Conservation (phyloP, 2,113 vertebrate genomes). For the Myrmecobius fasciatus region DNA sequence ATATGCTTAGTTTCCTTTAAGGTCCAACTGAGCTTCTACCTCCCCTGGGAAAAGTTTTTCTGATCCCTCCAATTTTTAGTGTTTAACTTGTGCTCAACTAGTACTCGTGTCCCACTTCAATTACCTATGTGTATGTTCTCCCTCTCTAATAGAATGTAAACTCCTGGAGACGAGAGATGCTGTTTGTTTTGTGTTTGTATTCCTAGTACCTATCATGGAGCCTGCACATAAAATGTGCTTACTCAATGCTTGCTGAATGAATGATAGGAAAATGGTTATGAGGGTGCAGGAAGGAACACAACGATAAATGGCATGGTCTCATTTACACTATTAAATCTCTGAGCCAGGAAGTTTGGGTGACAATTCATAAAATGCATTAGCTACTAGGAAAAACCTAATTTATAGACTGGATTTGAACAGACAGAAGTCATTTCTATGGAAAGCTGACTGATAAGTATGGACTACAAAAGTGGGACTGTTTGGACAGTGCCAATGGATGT, state of each 20-base stretch:
- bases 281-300: neutral
- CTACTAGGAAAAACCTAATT: neutral
- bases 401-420: neutral
- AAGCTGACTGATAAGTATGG: neutral
- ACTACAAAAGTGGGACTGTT: neutral
- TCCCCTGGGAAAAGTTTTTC: neutral
- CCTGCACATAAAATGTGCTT: neutral
- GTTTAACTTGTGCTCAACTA: neutral
- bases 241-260: neutral
- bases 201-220: neutral
- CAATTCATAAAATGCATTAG: neutral
- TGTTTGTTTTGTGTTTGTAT: neutral
- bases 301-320: neutral
- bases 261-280: neutral
- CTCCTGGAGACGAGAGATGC: neutral
- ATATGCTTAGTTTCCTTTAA: neutral
- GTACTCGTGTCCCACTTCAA: neutral
- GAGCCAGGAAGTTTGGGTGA: neutral
- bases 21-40: neutral
- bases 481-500: neutral
- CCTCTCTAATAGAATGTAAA: neutral
- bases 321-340: neutral
- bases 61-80: neutral
- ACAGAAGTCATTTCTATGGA: neutral
- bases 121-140: neutral